phyloP scores from a whole-genome alignment of 2,888 invertebrate genomes.

The Agrochola litura region DNA sequence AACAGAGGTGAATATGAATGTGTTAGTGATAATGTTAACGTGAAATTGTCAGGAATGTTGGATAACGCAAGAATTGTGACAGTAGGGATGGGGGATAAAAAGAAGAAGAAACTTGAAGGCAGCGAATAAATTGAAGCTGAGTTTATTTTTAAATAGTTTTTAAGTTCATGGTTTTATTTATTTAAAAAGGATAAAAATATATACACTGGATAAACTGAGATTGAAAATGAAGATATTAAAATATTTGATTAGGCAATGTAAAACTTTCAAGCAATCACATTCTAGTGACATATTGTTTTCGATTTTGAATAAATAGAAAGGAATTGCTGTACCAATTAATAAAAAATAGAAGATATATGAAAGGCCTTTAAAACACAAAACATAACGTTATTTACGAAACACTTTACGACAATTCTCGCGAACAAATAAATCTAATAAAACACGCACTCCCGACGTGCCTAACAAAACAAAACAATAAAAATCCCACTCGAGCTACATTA shows the following conservation, averaged over 20 bases:
- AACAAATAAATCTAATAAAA: slow-evolving; percentile 59
- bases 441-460: slow-evolving; percentile 46
- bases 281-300: neutral
- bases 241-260: neutral
- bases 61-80: too few species aligned
- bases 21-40: neutral
- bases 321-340: neutral
- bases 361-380: neutral
- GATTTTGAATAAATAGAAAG: neutral
- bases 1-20: too few species aligned
- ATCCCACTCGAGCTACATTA: slow-evolving; percentile 34
- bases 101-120: neutral
- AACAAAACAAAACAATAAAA: slow-evolving; percentile 60
- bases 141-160: too few species aligned
- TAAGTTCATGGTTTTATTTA: too few species aligned
- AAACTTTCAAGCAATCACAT: neutral
- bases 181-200: too few species aligned
- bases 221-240: neutral
- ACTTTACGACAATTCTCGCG: slow-evolving; percentile 46
- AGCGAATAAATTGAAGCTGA: too few species aligned
- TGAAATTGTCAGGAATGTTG: neutral
- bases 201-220: too few species aligned
- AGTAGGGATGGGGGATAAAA: too few species aligned
- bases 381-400: slow-evolving; percentile 38
- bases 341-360: neutral